Evolutionary conservation across 1,140 invertebrate species (phyloP).

Genomic region (Drosophila pseudoananassae): DNA sequence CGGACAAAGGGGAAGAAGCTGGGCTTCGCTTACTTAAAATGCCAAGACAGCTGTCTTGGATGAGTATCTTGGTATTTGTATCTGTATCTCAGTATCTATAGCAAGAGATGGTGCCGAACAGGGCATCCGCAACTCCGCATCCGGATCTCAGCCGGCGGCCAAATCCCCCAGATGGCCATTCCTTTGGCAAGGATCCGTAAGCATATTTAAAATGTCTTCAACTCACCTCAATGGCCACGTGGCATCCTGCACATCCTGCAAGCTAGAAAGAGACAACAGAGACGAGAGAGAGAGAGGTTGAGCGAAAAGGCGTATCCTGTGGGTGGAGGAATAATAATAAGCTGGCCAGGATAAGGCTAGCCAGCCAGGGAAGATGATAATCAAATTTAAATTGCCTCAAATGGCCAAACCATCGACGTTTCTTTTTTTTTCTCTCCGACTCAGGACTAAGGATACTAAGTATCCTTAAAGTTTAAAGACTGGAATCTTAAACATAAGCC

Average conservation of each 20-base stretch:
- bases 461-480: not conserved
- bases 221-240: conserved; percentile 41
- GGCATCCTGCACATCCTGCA: conserved; percentile 12
- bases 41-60: conserved; percentile 61
- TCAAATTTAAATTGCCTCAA: conserved; percentile 3
- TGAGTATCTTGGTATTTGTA: conserved; percentile 47
- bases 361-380: not conserved
- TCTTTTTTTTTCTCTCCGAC: not conserved
- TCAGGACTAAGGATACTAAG: not conserved
- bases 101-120: too few relatives aligned
- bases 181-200: conserved; percentile 4
- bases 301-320: not conserved
- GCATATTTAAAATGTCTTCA: conserved; percentile 49
- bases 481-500: not conserved
- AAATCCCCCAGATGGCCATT: conserved; percentile 5
- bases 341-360: not conserved
- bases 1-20: conserved; percentile 3
- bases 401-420: not conserved
- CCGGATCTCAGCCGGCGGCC: conserved; percentile 1
- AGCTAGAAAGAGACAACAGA: not conserved
- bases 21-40: conserved; percentile 43
- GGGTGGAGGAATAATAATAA: conserved; percentile 12
- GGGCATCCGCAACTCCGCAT: not conserved
- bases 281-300: not conserved
- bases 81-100: conserved; percentile 19